Base-by-base conservation (phyloP, 1,140 invertebrate genomes). In the Geopemphigus sp. region DNA sequence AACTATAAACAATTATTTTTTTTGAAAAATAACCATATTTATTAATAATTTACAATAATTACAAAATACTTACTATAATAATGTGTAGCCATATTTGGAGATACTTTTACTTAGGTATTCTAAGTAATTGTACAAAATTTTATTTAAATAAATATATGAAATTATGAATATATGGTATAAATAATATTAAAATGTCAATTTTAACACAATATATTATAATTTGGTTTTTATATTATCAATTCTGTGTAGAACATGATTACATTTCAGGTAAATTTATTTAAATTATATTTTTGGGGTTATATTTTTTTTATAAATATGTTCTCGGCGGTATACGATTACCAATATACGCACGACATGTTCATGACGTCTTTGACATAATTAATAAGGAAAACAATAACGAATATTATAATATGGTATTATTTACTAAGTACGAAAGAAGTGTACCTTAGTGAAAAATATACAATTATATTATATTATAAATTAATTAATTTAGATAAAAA, bases 51-150 rank as follows among this genome's bases (percentile, higher is more conserved):
- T 66, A 4, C 10, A 22, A 15, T 47, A 14, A 5, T 1, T 17
- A 68, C 6, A 22, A 68, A 1, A 72, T 72, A 72, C 68, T 72
- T 12, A 72, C 68, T 54, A 32, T 24, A 53, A 72, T 53, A 72
- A 29, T 29, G 47, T n/a, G 68, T 72, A 72, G 68, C 68, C 68
- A 72, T 72, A 72, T 29, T 54, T 12, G 11, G 29, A 26, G 24
- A 14, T 2, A 29, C 4, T 54, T 72, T 26, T 26, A 50, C 6
- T 50, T 59, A 56, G 5, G 17, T 8, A n/a, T n/a, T n/a, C n/a
- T n/a, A 32, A 19, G 1, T 63, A 22, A 24, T 54, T 15, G n/a
- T 6, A 22, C 22, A 6, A 57, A 22, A n/a, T n/a, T 57, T 11
- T 5, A 26, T 19, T 10, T 19, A 32, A 29, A 29, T 32, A 3